These are phyloP conservation scores for Elanus axillaris DNA, from an alignment of 2,113 vertebrate species.

Conservation along the genomic window DNA sequence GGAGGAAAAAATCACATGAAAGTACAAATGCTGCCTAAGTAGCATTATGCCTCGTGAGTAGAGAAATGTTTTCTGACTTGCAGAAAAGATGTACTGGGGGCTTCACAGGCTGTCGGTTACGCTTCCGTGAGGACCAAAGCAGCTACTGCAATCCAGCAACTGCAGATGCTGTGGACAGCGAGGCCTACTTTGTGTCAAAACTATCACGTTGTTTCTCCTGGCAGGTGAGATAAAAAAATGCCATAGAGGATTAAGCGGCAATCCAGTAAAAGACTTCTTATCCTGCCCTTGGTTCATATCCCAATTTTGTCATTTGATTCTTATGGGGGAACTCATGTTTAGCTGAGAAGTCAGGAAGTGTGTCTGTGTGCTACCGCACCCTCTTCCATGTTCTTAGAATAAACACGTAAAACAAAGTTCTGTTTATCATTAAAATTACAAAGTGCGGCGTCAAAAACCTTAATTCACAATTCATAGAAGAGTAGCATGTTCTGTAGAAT, in stretches of 20 bases:
- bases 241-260: neutral
- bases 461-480: neutral
- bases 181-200: neutral
- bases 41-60: neutral
- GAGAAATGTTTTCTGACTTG: neutral
- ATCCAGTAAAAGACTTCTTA: neutral
- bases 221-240: neutral
- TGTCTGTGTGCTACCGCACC: fast-evolving
- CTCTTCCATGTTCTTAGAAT: fast-evolving
- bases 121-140: neutral
- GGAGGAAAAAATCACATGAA: neutral
- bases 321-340: neutral
- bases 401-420: neutral
- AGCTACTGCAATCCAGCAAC: neutral
- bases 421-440: neutral
- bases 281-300: neutral
- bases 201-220: neutral
- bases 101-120: neutral
- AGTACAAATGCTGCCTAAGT: neutral
- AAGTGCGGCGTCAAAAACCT: neutral
- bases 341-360: too few relatives aligned
- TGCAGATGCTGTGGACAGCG: neutral
- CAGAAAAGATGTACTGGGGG: neutral
- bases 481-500: neutral
- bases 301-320: neutral